Evolutionary conservation across 2,113 vertebrate species (phyloP).

Genomic region (Hippocampus comes): DNA sequence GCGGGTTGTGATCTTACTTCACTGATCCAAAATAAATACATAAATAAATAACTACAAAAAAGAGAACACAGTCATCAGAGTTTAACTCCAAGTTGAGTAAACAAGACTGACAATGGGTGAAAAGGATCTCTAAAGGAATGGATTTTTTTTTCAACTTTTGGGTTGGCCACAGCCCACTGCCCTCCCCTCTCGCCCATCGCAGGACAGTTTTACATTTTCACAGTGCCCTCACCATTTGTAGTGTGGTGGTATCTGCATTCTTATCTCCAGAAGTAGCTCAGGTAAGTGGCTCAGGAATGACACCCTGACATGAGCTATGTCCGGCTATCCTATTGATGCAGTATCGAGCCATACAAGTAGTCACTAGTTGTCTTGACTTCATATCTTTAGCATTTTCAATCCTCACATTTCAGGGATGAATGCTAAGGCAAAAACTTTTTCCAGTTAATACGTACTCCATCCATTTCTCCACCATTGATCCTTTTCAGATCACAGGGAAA

Average conservation of each 20-base stretch:
- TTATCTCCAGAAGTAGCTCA: background rate
- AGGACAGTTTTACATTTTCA: background rate
- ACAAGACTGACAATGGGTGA: background rate
- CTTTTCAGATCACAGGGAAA: background rate
- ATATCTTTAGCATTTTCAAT: background rate
- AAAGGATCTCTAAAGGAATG: background rate
- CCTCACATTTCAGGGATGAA: background rate
- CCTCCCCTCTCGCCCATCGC: background rate
- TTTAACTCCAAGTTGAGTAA: background rate
- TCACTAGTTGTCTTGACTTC: background rate
- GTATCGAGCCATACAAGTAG: background rate
- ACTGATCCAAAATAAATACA: background rate
- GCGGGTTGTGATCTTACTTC: background rate
- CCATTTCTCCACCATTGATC: background rate
- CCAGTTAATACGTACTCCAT: background rate
- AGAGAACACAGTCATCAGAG: background rate
- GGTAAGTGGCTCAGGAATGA: background rate
- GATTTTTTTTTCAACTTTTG: background rate
- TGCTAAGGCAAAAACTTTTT: background rate
- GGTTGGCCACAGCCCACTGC: background rate
- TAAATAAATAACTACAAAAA: background rate
- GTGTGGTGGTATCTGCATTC: background rate
- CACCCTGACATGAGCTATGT: background rate
- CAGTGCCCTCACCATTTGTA: too few species aligned
- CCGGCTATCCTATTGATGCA: background rate